Evolutionary conservation across 2,888 invertebrate genomes (phyloP), one percentile per base, ranked within the genome.

Genomic region (Plagodis pulveraria): DNA sequence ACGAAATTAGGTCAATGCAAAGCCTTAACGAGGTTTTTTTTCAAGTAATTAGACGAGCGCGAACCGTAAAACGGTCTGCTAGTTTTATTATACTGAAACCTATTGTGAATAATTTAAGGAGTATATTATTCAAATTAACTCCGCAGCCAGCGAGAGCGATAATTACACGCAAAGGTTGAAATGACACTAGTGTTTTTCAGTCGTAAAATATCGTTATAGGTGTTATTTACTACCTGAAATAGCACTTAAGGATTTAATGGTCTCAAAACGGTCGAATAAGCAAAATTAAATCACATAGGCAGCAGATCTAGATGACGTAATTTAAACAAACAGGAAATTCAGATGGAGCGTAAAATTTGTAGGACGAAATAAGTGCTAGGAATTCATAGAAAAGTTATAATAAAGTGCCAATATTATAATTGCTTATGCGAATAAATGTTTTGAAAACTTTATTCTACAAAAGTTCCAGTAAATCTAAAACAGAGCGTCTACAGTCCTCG

Each of bases 41-140:
- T n/a, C n/a, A 9, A 5, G 8, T 40, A 40, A 60, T 58, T 66
- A 67, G 58, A 65, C 50, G 58, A 70, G 63, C 65, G 65, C 58
- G 61, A 65, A 53, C 54, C 68, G 64, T 74, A 66, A 73, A 70
- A 69, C 67, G 71, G 67, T 68, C 66, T 70, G 68, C 53, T 72
- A 65, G 45, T 45, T 72, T 72, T 62, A 68, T 72, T 73, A 61
- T 57, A 59, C 49, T 44, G 22, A 47, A 50, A 58, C 40, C 51
- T 44, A 53, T 59, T 59, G 47, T 59, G 50, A 42, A 44, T 48
- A 45, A 44, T 48, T 36, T 44, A 52, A 55, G 44, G 44, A 56
- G 47, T 44, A 41, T 46, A 49, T 41, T 61, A 61, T 56, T 56
- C 45, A 53, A 60, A 61, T 52, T 51, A 52, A 47, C 40, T 33